Percentiles rank a stretch among this genome's conserved stretches.
phyloP scores from a whole-genome alignment of 2,797 vertebrate species.

The Darevskia mixta region DNA sequence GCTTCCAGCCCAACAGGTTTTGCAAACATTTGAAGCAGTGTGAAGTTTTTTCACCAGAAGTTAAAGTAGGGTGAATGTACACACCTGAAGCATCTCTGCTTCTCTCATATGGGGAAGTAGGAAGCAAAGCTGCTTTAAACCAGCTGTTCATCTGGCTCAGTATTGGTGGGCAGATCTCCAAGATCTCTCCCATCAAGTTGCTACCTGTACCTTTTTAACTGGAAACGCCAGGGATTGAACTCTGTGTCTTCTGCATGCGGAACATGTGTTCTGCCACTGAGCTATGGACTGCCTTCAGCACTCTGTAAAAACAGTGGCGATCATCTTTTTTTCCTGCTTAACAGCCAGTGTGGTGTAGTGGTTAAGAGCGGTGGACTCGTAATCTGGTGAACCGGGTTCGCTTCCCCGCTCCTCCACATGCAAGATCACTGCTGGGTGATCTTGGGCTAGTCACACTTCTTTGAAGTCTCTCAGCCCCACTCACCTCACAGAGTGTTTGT shows the following conservation, averaged over 20 bases:
- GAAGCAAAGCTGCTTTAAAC: not conserved
- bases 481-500: too few relatives aligned
- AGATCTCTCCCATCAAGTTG: too few relatives aligned
- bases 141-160: not conserved
- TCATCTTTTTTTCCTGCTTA: not conserved
- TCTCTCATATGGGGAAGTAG: not conserved
- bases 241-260: not conserved
- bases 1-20: not conserved
- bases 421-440: too few relatives aligned
- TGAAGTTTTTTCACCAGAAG: not conserved
- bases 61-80: not conserved
- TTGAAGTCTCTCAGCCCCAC: too few relatives aligned
- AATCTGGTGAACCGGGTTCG: too few relatives aligned
- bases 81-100: not conserved
- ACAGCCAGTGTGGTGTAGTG: too few relatives aligned
- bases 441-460: too few relatives aligned
- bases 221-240: not conserved
- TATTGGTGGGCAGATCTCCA: not conserved
- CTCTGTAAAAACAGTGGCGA: not conserved
- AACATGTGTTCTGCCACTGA: not conserved
- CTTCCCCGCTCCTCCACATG: too few relatives aligned
- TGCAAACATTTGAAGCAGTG: not conserved
- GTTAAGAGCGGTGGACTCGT: too few relatives aligned
- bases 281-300: not conserved
- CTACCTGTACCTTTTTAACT: not conserved